These are phyloP conservation scores for Eucera pruinosa DNA, from an alignment of 2,888 invertebrate species.

Conservation along the genomic window DNA sequence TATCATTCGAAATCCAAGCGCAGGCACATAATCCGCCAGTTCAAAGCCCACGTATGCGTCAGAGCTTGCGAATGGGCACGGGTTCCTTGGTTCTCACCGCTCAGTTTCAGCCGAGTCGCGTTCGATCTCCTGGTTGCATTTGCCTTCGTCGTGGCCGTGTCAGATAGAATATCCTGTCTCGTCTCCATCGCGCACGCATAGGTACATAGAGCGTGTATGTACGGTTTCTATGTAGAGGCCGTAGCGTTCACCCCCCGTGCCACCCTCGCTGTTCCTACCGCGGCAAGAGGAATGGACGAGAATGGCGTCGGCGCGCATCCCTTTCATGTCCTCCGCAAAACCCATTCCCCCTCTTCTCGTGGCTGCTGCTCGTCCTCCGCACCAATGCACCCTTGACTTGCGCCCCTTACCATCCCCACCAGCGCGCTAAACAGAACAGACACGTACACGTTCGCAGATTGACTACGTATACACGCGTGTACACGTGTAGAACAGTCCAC, in stretches of 20 bases:
- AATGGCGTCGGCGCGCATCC: constrained; percentile 76
- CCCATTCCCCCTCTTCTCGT: constrained; percentile 68
- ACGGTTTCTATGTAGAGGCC: constrained; percentile 17
- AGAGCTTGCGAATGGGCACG: neutral
- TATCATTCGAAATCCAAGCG: neutral
- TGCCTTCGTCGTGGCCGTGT: constrained; percentile 49
- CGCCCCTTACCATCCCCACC: constrained; percentile 68
- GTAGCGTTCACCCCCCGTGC: constrained; percentile 21
- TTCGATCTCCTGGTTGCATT: constrained; percentile 43
- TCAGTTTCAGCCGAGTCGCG: constrained; percentile 43
- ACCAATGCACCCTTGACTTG: constrained; percentile 72
- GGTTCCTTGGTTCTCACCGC: constrained; percentile 51
- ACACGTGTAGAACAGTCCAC: constrained; percentile 48
- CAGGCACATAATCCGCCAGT: neutral
- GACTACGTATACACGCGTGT: neutral
- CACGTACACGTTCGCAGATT: too few relatives aligned
- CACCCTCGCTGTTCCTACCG: constrained; percentile 59
- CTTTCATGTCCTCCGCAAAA: constrained; percentile 73
- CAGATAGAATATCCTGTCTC: constrained; percentile 66
- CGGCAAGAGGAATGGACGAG: constrained; percentile 71
- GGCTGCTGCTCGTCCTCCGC: constrained; percentile 70
- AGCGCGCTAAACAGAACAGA: constrained; percentile 54
- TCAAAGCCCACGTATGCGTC: constrained; percentile 7
- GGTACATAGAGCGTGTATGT: constrained; percentile 39
- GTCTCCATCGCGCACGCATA: constrained; percentile 61